Base-by-base conservation (phyloP, 2,888 invertebrate species). In the Timema cristinae region DNA sequence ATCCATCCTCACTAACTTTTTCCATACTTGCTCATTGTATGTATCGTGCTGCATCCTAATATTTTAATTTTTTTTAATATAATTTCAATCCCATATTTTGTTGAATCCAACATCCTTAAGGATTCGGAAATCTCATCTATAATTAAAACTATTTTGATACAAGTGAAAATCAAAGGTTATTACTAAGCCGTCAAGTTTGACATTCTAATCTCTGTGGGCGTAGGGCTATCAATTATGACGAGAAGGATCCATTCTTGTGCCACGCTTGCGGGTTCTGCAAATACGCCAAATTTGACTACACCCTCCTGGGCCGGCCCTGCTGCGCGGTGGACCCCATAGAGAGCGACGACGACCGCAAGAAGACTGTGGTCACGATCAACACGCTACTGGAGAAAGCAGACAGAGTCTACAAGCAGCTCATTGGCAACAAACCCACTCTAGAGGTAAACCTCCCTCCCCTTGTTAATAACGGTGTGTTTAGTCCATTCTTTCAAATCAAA, bases 261-360 rank as follows among this genome's bases (percentile, higher is more conserved):
- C 98, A 98, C 83, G 94, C 97, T 6, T 99, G 99, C 83, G 98
- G 98, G 0, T 98, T 97, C 85, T 99, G 98, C 85, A 98, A 98
- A 84, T 98, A 98, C 83, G 98, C 98, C 52, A 97, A 98, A 84
- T 98, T 98, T 82, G 98, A 99, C 84, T 95, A 97, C 83, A 94
- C 94, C 10, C 86, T 98, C 72, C 91, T 91, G 7, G 96, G 94
- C 7, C 90, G 94, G 47, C 93, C 95, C 0, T 97, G 95, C 80
- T 98, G 95, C 82, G 97, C 97, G 32, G 97, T 98, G 0, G 98
- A 98, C 84, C 95, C 96, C 11, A 97, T 98, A 47, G 97, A 98
- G 82, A 96, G 91, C 77, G 98, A 98, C 79, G 97, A 98, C 77
- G 98, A 98, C 82, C 87, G 98, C 5, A 95, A 95, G 81, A 97